Percentiles rank a stretch among this genome's conserved stretches.
phyloP scores from a whole-genome alignment of 2,888 invertebrate species.

The Trachelus troglodyta region DNA sequence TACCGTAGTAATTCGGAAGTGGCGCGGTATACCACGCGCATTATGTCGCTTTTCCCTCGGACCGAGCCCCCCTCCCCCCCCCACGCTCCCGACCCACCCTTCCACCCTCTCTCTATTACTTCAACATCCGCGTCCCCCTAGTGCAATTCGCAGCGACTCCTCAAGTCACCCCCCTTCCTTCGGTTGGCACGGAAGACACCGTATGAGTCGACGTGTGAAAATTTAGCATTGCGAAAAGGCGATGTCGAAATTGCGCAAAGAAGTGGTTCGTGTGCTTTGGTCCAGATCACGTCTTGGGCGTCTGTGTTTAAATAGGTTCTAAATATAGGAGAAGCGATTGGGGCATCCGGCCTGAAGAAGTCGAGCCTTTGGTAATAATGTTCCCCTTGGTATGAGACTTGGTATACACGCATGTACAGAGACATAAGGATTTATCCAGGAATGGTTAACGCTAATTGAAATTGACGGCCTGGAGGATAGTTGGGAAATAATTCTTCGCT shows the following conservation, averaged over 20 bases:
- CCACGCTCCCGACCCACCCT: not conserved
- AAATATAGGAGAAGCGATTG: not conserved
- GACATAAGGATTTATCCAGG: not conserved
- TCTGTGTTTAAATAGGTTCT: not conserved
- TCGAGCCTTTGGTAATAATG: not conserved
- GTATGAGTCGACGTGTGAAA: not conserved
- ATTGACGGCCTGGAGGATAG: conserved; percentile 37
- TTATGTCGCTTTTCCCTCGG: conserved; percentile 52
- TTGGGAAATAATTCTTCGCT: conserved; percentile 43
- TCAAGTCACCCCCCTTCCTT: not conserved
- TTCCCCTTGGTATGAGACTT: not conserved
- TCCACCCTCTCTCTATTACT: not conserved
- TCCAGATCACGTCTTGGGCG: not conserved
- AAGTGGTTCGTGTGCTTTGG: not conserved
- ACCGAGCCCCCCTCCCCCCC: conserved; percentile 14
- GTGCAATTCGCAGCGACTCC: not conserved
- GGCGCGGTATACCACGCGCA: conserved; percentile 58
- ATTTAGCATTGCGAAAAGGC: not conserved
- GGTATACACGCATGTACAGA: not conserved
- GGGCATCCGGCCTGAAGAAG: not conserved
- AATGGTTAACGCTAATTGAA: conserved; percentile 34
- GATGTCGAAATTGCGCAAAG: not conserved
- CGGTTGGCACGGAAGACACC: not conserved
- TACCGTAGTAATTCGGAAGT: conserved; percentile 59
- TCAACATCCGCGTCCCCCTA: too few species aligned